Base-by-base conservation (phyloP, 2,113 vertebrate genomes). In the Lontra canadensis region DNA sequence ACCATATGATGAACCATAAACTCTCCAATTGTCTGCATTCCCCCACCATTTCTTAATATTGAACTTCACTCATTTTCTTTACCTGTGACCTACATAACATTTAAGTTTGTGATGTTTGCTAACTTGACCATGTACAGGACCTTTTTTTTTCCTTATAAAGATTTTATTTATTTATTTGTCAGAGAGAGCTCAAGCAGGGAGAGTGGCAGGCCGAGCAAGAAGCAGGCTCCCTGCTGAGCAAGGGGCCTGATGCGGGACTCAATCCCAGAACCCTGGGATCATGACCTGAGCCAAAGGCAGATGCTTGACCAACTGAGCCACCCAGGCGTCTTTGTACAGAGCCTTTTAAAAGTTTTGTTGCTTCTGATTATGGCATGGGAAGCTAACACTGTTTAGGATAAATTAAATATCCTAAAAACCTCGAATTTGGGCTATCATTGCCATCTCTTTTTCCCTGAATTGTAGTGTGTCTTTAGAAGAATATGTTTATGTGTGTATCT, bases 31-130 rank as follows among this genome's bases (percentile, higher is more conserved):
- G n/a, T 91, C 6, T 90, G 14, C 12, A 78, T 31, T 92, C 9
- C 11, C 29, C 18, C 23, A 83, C 74, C 42, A 21, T 93, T 90
- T 96, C 59, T 88, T 96, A 90, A 39, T 93, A 36, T 88, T 87
- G 87, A 11, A 47, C 25, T 93, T 87, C 31, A 86, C 13, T 94
- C 44, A n/a, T 25, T 91, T 94, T 79, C 47, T 96, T 84, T 31
- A 71, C 10, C 71, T 57, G 18, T 88, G 39, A 34, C 20, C 29
- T 90, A 78, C 39, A 14, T 44, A 65, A 6, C 39, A 59, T 89
- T 88, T 73, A 94, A 74, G 21, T 92, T 12, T 83, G 34, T 90
- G 74, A 88, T 25, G 20, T 25, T 93, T 93, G 59, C 57, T 93
- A 90, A 78, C 49, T 87, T 87, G 82, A 12, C n/a, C 15, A 78